These are phyloP conservation scores for Miltochrista miniata DNA, from an alignment of 2,888 invertebrate genomes.

Conservation along the genomic window DNA sequence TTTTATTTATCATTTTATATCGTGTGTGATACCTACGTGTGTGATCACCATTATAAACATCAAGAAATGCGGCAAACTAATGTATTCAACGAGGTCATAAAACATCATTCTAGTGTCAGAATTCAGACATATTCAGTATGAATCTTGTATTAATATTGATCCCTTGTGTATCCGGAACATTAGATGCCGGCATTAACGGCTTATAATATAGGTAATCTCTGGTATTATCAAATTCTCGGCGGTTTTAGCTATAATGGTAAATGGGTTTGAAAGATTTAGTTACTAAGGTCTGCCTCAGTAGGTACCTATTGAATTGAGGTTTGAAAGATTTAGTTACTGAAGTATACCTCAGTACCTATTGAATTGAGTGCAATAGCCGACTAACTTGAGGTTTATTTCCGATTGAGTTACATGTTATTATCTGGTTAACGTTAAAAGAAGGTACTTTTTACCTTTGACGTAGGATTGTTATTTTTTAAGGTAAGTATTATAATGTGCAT, in stretches of 20 bases:
- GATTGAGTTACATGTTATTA: too few relatives aligned
- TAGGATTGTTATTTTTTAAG: too few relatives aligned
- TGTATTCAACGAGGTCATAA: neutral
- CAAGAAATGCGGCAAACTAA: neutral
- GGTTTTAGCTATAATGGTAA: neutral
- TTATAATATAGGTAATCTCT: slow-evolving; percentile 9
- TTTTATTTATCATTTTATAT: too few relatives aligned
- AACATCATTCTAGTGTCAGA: neutral
- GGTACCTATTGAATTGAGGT: too few relatives aligned
- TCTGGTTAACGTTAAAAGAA: too few relatives aligned
- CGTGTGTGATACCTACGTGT: too few relatives aligned
- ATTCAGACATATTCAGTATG: neutral
- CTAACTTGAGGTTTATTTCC: too few relatives aligned
- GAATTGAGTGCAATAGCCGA: too few relatives aligned
- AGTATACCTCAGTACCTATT: neutral
- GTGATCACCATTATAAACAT: too few relatives aligned
- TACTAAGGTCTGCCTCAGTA: neutral
- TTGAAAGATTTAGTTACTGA: neutral
- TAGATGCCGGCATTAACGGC: slow-evolving; percentile 10
- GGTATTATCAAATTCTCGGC: slow-evolving; percentile 7
- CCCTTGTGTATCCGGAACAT: slow-evolving; percentile 3
- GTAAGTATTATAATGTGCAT: too few relatives aligned
- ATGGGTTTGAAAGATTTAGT: neutral
- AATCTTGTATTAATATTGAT: neutral
- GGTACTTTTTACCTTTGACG: too few relatives aligned